Base-by-base conservation (phyloP, 1,140 invertebrate species). In the Whitmania pigra region DNA sequence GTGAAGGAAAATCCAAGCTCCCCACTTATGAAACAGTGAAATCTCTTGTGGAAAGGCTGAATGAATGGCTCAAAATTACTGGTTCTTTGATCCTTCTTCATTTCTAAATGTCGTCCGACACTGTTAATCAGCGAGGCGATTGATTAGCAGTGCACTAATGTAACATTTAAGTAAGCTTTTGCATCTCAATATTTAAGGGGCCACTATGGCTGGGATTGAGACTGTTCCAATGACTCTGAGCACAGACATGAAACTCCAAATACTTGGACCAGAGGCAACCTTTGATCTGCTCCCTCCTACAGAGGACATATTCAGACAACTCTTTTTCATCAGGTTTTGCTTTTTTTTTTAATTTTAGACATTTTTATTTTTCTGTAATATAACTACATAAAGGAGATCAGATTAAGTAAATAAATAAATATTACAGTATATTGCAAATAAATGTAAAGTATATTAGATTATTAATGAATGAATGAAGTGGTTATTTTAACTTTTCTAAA, bases 321-420 rank as follows among this genome's bases (percentile, higher is more conserved):
- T 63, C 22, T 63, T 63, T 20, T 63, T 63, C 29, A 20, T 63
- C 57, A 63, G 57, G 57, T 63, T 63, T 63, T 63, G 20, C 29
- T 13, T 13, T 63, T 25, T 63, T 63, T 5, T 60, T 60, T 60
- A n/a, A 57, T 25, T 57, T 20, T 20, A 57, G 54, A 57, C 25
- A n/a, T 57, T 57, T 2, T 57, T 57, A 4, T 2, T 25, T n/a
- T n/a, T 4, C 9, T 9, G 2, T 2, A 4, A 4, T n/a, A 57
- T 57, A 36, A 36, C 2, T 36, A 36, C 6, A 36, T 36, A 36
- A 36, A 36, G 2, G 31, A 36, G 31, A 36, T 36, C 31, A 36
- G 31, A 36, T 36, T 36, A 36, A 36, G 31, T 36, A 36, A 36
- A 3, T 36, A 36, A 36, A 36, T 36, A 36, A 36, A 36, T 36